Evolutionary conservation across 2,888 invertebrate genomes (phyloP).

Genomic region (Ptilodon capucinus): DNA sequence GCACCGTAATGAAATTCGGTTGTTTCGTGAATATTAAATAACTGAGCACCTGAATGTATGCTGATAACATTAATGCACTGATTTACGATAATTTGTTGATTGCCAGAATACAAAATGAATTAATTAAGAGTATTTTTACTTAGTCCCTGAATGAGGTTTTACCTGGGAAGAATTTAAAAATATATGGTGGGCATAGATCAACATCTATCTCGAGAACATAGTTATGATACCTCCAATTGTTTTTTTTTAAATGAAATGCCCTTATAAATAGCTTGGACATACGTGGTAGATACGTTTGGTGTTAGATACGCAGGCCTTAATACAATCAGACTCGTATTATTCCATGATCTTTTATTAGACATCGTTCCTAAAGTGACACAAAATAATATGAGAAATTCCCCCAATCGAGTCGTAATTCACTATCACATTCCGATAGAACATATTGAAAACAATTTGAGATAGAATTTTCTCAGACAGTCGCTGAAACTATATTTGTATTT

Average conservation of each 20-base stretch:
- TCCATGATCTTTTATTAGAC: background rate
- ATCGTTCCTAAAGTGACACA: constrained; percentile 16
- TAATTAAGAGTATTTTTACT: too few relatives aligned
- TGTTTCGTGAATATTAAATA: constrained; percentile 31
- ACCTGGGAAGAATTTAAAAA: too few relatives aligned
- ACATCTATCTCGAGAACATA: too few relatives aligned
- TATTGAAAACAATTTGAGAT: constrained; percentile 55
- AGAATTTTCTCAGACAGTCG: constrained; percentile 40
- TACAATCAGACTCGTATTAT: background rate
- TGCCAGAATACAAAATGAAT: background rate
- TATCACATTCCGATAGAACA: constrained; percentile 51
- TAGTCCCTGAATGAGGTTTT: too few relatives aligned
- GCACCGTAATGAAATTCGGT: constrained; percentile 25
- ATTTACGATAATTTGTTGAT: background rate
- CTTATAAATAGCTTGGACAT: too few relatives aligned
- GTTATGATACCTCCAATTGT: too few relatives aligned
- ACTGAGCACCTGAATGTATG: constrained; percentile 2
- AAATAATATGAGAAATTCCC: constrained; percentile 36
- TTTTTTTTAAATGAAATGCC: too few relatives aligned
- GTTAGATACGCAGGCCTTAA: too few relatives aligned
- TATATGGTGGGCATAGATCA: too few relatives aligned
- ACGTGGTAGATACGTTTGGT: too few relatives aligned
- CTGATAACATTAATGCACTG: constrained; percentile 5
- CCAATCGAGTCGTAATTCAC: constrained; percentile 39
- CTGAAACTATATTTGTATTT: constrained; percentile 15